Evolutionary conservation across 1,140 invertebrate species (phyloP).

Genomic region (Apocrypta bakeri): DNA sequence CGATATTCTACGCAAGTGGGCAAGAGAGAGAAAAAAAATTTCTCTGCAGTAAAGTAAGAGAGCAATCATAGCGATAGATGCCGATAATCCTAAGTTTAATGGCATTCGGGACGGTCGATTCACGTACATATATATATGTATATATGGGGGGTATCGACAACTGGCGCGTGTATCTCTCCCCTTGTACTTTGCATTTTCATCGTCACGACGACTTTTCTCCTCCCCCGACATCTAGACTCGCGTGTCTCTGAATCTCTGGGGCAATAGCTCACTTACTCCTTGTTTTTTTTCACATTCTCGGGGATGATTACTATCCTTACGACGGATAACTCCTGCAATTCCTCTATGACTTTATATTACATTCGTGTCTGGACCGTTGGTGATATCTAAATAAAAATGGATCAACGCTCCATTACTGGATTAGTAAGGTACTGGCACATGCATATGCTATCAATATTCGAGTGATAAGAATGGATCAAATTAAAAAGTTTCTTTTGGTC

Average conservation of each 20-base stretch:
- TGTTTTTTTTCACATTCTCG: conserved; percentile 27
- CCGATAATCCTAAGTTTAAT: conserved; percentile 52
- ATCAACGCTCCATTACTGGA: no score
- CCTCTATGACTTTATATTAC: no score
- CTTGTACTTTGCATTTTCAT: conserved; percentile 47
- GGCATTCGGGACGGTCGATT: conserved; percentile 26
- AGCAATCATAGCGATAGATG: conserved; percentile 51
- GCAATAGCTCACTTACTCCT: conserved; percentile 8
- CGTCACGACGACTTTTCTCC: conserved; percentile 32
- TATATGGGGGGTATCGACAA: neutral
- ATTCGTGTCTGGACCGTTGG: no score
- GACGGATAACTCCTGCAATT: neutral
- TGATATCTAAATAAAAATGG: no score
- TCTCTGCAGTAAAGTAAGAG: neutral
- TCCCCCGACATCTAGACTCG: neutral
- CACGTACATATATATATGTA: neutral
- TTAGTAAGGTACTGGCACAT: no score
- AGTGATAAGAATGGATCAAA: no score
- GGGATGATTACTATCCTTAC: conserved; percentile 15
- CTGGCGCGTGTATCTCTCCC: conserved; percentile 3
- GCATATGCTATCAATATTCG: no score
- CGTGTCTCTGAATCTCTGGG: conserved; percentile 6
- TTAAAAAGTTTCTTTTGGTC: no score
- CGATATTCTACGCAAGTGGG: conserved; percentile 12
- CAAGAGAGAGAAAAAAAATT: conserved; percentile 15